These are phyloP conservation scores for Argyresthia albistria DNA, from an alignment of 2,888 invertebrate species.

Conservation along the genomic window DNA sequence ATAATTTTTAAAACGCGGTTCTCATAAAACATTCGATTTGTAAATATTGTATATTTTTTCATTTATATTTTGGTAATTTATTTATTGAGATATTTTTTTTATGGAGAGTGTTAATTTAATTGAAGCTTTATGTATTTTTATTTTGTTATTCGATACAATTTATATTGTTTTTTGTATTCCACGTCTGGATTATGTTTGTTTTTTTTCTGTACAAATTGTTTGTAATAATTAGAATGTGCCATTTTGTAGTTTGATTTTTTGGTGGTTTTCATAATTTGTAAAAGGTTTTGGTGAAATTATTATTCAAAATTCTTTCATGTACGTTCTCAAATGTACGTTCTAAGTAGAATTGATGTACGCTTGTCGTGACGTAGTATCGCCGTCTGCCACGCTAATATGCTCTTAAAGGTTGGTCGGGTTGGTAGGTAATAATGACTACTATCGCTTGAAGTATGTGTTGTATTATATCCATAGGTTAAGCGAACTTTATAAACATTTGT, in stretches of 20 bases:
- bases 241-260: conserved; percentile 34
- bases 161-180: conserved; percentile 16
- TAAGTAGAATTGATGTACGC: conserved; percentile 68
- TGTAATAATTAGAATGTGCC: conserved; percentile 40
- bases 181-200: conserved; percentile 26
- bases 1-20: conserved; percentile 43
- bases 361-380: conserved; percentile 35
- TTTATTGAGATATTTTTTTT: conserved; percentile 59
- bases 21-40: conserved; percentile 54
- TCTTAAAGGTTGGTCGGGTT: conserved; percentile 14
- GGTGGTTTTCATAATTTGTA: conserved; percentile 32
- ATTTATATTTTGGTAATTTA: conserved; percentile 39
- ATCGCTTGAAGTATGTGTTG: conserved; percentile 8
- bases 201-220: conserved; percentile 23
- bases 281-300: conserved; percentile 21
- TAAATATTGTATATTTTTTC: conserved; percentile 68
- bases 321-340: conserved; percentile 55
- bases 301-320: conserved; percentile 41
- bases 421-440: conserved; percentile 4
- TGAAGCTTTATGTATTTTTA: conserved; percentile 34
- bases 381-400: conserved; percentile 21
- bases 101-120: conserved; percentile 35
- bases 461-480: too few species aligned
- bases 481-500: too few species aligned
- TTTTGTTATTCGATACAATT: conserved; percentile 48